Conservation (phyloP, 2,797 vertebrate genomes). For the Pagetopsis macropterus region DNA sequence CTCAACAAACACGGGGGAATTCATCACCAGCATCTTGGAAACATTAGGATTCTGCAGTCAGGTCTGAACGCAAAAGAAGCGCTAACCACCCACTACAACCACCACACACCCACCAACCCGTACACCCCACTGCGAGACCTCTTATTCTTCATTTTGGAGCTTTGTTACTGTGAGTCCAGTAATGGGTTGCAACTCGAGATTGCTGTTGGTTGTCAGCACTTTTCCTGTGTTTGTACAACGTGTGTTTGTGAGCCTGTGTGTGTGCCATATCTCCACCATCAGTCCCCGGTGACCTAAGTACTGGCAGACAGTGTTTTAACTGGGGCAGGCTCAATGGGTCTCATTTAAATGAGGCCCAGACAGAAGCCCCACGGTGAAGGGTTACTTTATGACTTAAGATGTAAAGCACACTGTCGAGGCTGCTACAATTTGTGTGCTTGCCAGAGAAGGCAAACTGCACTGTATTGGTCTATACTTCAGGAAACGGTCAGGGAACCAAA, state of each 20-base stretch:
- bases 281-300: slow-evolving; percentile 76
- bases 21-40: slow-evolving; percentile 32
- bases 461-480: slow-evolving; percentile 26
- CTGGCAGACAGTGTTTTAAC: slow-evolving; percentile 81
- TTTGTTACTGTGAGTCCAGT: slow-evolving; percentile 67
- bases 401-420: slow-evolving; percentile 65
- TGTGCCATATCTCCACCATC: slow-evolving; percentile 77
- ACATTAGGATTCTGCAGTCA: slow-evolving; percentile 19
- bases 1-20: slow-evolving; percentile 55
- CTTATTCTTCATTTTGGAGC: slow-evolving; percentile 58
- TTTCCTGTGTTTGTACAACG: slow-evolving; percentile 71
- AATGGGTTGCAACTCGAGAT: slow-evolving; percentile 72
- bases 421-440: slow-evolving; percentile 52
- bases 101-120: slow-evolving; percentile 34
- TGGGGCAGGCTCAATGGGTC: slow-evolving; percentile 81
- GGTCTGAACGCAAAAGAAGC: slow-evolving; percentile 13
- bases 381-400: slow-evolving; percentile 74
- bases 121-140: slow-evolving; percentile 65
- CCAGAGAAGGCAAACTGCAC: slow-evolving; percentile 44
- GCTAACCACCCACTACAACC: slow-evolving; percentile 15
- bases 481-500: slow-evolving; percentile 50
- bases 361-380: slow-evolving; percentile 76
- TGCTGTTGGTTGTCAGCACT: slow-evolving; percentile 78
- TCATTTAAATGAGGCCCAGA: slow-evolving; percentile 83
- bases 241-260: slow-evolving; percentile 44